phyloP scores from a whole-genome alignment of 2,888 invertebrate species.

The Drosophila kokeensis region DNA sequence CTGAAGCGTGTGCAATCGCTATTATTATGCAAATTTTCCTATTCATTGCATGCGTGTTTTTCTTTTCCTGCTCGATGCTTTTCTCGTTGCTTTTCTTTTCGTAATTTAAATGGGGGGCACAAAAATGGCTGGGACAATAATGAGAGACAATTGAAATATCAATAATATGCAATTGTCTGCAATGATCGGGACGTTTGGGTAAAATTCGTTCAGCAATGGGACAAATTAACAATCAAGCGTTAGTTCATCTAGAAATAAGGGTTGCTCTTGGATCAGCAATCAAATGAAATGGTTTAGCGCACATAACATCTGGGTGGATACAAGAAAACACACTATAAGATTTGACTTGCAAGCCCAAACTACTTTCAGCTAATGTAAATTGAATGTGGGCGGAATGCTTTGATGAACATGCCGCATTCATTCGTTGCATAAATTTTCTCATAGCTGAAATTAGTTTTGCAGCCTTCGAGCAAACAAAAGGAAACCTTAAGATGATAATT shows the following conservation, averaged over 20 bases:
- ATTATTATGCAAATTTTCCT: constrained; percentile 79
- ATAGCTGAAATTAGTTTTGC: constrained; percentile 47
- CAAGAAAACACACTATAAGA: neutral
- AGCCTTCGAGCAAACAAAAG: constrained; percentile 28
- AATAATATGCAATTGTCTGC: constrained; percentile 74
- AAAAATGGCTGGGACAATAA: constrained; percentile 54
- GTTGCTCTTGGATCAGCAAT: neutral
- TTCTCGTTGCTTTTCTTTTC: neutral
- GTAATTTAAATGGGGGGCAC: constrained; percentile 44
- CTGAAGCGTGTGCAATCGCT: constrained; percentile 81
- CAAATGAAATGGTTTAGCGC: neutral
- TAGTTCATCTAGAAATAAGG: constrained; percentile 1
- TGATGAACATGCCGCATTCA: neutral
- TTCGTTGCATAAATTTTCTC: constrained; percentile 9
- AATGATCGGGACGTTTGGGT: constrained; percentile 15
- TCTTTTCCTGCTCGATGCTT: constrained; percentile 6
- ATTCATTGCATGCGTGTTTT: constrained; percentile 74
- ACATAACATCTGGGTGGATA: neutral
- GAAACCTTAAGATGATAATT: constrained; percentile 50
- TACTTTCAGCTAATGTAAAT: constrained; percentile 1
- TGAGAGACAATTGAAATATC: constrained; percentile 78
- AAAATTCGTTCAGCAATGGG: neutral
- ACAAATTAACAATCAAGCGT: constrained; percentile 2
- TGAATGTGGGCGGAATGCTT: neutral
- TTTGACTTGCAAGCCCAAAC: neutral